A percentile compares a stretch with the other conserved stretches of the same genome.
Conservation (phyloP, 2,888 invertebrate genomes). For the Belgica antarctica region DNA sequence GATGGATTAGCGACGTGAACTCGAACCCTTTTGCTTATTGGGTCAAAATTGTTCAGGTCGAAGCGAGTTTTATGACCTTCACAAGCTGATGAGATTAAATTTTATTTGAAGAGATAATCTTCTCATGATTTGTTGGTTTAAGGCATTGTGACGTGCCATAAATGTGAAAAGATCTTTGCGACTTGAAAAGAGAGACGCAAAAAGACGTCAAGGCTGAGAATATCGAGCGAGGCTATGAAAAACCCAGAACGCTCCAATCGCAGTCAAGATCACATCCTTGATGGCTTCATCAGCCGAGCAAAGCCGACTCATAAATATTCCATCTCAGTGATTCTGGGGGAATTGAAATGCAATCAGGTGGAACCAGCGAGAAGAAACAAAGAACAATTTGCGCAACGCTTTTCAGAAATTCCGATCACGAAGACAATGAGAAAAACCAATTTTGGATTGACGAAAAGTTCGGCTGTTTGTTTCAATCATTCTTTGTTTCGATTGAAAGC, state of each 20-base stretch:
- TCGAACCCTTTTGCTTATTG: too few relatives aligned
- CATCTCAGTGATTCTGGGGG: slow-evolving; percentile 8
- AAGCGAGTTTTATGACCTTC: not conserved
- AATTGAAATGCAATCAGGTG: slow-evolving; percentile 27
- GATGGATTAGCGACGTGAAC: too few relatives aligned
- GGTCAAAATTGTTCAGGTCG: not conserved
- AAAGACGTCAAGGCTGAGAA: slow-evolving; percentile 2
- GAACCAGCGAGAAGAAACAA: slow-evolving; percentile 13
- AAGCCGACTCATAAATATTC: slow-evolving; percentile 1
- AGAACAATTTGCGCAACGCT: slow-evolving; percentile 19
- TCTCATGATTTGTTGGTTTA: slow-evolving; percentile 40
- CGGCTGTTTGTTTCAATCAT: slow-evolving; percentile 19
- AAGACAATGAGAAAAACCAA: slow-evolving; percentile 7
- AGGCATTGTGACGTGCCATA: slow-evolving; percentile 14
- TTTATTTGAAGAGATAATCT: slow-evolving; percentile 33
- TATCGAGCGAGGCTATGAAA: not conserved
- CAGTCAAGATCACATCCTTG: slow-evolving; percentile 30
- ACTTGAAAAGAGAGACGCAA: too few relatives aligned
- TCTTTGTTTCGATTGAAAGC: not conserved
- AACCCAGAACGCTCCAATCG: not conserved
- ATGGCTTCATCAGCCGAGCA: too few relatives aligned
- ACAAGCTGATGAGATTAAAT: not conserved
- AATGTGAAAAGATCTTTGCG: too few relatives aligned
- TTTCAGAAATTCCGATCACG: not conserved
- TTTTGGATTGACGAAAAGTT: too few relatives aligned